Base-by-base conservation (phyloP, 2,888 invertebrate genomes). In the Subacronicta megacephala region DNA sequence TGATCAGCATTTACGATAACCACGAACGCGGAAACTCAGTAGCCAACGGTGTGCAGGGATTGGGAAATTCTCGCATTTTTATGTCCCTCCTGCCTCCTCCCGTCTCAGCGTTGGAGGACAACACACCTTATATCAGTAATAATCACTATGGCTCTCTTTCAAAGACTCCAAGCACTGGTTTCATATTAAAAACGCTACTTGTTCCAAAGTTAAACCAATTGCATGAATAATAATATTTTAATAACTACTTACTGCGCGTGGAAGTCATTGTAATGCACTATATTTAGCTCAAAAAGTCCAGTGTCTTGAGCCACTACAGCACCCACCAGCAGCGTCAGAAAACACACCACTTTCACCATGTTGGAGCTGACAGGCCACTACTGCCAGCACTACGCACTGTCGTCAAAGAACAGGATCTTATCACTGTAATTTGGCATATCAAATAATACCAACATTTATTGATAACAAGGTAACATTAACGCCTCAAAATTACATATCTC, bases 181-280 rank as follows among this genome's bases (percentile, higher is more conserved):
- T n/a, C 3, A 18, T 18, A 3, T 2, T 6, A 3, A 20, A 20
- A 9, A 23, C 23, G 9, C 9, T 1, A 23, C 0, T 9, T 23
- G 7, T 9, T 2, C 23, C 9, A 23, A 9, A 9, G 9, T 1
- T 9, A 1, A 9, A 9, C 7, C 9, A 23, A 23, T 9, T 23
- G 9, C 9, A 23, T 9, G 9, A 23, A 23, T 9, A 2, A 23
- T 3, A 2, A 26, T 10, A 10, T 26, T 5, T 31, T n/a, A 44
- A 37, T 49, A 44, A 33, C 5, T 72, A 88, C 92, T 92, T 83
- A 95, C 95, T 95, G 95, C 1, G 95, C 95, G 62, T 95, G 95
- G 67, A 95, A 95, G 64, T 95, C 95, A 80, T 95, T 95, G 68
- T 92, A 89, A 80, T 95, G 95, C 65, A 95, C 85, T 33, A 94